Percentiles rank a stretch among this genome's conserved stretches.
phyloP scores from a whole-genome alignment of 2,888 invertebrate species.

The Eristalis arbustorum region DNA sequence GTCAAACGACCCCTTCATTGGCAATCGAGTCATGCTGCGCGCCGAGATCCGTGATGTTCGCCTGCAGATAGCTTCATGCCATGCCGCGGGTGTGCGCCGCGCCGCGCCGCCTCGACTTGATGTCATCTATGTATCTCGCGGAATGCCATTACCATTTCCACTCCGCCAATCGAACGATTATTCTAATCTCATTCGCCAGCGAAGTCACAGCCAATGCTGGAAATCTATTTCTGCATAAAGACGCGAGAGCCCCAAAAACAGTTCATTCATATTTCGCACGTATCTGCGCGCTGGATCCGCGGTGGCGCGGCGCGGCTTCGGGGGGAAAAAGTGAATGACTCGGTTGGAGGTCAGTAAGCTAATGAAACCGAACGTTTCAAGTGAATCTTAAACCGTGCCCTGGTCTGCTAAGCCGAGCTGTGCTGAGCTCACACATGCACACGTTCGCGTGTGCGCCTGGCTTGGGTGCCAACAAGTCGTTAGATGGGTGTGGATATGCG shows the following conservation, averaged over 20 bases:
- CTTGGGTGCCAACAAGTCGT: slow-evolving; percentile 1
- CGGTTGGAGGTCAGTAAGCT: slow-evolving; percentile 46
- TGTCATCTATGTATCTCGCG: neutral
- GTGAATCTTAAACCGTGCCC: neutral
- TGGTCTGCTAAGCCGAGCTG: neutral
- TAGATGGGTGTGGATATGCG: slow-evolving; percentile 1
- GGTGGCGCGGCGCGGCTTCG: neutral
- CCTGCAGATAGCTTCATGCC: neutral
- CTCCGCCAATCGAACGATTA: slow-evolving; percentile 15
- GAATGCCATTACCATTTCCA: neutral
- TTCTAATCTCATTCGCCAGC: slow-evolving; percentile 8
- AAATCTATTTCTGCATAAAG: slow-evolving; percentile 19
- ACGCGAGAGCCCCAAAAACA: neutral
- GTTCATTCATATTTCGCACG: slow-evolving; percentile 32
- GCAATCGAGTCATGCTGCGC: neutral
- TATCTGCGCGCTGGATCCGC: neutral
- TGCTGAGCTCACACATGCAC: neutral
- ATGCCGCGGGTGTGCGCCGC: neutral
- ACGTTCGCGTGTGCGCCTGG: neutral
- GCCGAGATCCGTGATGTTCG: neutral
- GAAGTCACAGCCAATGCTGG: neutral
- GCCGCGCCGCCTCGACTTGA: too few relatives aligned
- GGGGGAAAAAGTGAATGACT: slow-evolving; percentile 37
- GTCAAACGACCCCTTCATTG: neutral
- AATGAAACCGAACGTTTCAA: slow-evolving; percentile 1